Evolutionary conservation across 2,113 vertebrate species (phyloP).

Genomic region (Crotophaga sulcirostris): DNA sequence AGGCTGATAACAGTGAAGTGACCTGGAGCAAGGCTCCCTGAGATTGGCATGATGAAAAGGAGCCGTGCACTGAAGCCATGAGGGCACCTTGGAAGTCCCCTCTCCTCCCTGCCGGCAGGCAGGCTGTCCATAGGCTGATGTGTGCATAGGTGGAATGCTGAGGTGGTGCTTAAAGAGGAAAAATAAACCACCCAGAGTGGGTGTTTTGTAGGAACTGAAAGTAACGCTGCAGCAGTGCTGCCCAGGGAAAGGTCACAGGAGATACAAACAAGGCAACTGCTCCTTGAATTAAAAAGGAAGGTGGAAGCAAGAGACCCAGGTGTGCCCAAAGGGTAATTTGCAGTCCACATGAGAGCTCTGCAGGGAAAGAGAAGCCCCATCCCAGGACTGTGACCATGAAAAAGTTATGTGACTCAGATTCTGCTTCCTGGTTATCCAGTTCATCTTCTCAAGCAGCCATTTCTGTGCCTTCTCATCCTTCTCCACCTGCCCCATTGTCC

Average conservation of each 20-base stretch:
- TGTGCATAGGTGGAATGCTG: neutral
- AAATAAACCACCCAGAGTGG: neutral
- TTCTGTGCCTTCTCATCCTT: neutral
- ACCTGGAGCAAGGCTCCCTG: rapidly evolving
- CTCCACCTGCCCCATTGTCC: neutral
- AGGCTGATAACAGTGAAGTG: neutral
- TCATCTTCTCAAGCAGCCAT: neutral
- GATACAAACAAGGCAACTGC: neutral
- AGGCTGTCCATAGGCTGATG: neutral
- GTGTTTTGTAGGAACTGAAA: neutral
- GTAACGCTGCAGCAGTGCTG: neutral
- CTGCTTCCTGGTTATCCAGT: neutral
- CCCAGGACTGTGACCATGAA: neutral
- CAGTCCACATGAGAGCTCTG: neutral
- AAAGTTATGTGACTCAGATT: neutral
- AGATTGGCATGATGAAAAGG: too few relatives aligned
- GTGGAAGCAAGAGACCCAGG: neutral
- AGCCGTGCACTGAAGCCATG: neutral
- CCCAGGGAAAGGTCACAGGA: neutral
- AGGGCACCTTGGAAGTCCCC: neutral
- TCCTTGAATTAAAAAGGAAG: neutral
- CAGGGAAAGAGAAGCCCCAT: neutral
- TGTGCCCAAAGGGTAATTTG: neutral
- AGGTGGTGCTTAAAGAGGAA: neutral
- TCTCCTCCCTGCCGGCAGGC: neutral